These are phyloP conservation scores for Chauna torquata DNA, from an alignment of 2,113 vertebrate genomes.

Conservation along the genomic window DNA sequence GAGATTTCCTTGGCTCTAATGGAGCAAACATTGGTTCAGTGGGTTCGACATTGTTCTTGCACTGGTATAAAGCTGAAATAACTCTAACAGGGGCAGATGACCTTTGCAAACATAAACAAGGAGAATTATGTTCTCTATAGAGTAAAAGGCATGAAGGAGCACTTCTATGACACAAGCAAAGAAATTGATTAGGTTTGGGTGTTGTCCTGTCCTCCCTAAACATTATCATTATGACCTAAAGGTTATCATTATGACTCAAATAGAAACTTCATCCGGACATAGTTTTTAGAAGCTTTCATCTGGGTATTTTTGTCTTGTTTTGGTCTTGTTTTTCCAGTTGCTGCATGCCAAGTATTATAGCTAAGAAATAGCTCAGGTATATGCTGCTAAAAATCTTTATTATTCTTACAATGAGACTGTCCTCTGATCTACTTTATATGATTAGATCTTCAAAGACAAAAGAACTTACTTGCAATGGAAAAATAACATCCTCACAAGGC, in stretches of 20 bases:
- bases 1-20: constrained; percentile 34
- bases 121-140: not conserved
- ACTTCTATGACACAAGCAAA: not conserved
- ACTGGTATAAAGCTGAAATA: constrained; percentile 35
- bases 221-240: not conserved
- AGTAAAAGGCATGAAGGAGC: constrained; percentile 11
- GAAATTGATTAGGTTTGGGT: not conserved
- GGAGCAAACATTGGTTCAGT: constrained; percentile 47
- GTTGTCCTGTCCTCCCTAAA: not conserved
- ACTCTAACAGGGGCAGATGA: constrained; percentile 26
- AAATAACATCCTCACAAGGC: not conserved
- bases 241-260: not conserved
- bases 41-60: constrained; percentile 33
- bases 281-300: not conserved
- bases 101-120: constrained; percentile 18
- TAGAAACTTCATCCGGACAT: not conserved
- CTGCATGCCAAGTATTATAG: not conserved
- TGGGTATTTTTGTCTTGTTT: not conserved
- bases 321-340: not conserved
- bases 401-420: not conserved
- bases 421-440: not conserved
- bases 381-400: not conserved
- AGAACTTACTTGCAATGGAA: not conserved
- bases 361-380: not conserved
- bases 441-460: not conserved